phyloP scores from a whole-genome alignment of 2,113 vertebrate genomes.

The Sinocyclocheilus anophthalmus region DNA sequence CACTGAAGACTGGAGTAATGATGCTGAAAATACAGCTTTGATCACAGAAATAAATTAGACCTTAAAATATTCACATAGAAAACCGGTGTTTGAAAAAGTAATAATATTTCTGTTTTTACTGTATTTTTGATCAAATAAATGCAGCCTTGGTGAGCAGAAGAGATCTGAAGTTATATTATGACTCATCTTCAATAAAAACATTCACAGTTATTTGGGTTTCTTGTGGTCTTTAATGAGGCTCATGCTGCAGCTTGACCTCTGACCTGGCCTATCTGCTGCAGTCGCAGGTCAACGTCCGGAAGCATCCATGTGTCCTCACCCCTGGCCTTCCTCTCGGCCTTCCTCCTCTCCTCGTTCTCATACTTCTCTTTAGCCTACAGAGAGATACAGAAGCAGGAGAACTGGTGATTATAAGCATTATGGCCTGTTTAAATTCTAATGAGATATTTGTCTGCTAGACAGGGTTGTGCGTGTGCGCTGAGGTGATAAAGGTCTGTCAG shows the following conservation, averaged over 20 bases:
- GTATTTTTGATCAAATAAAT: background rate
- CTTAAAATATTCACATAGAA: too few species aligned
- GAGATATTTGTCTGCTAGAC: background rate
- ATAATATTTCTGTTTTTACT: background rate
- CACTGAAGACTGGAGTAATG: too few species aligned
- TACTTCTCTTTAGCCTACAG: slow-evolving; percentile 74
- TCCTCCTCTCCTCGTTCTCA: slow-evolving; percentile 72
- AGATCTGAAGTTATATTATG: background rate
- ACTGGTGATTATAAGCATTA: background rate
- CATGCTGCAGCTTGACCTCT: slow-evolving; percentile 21
- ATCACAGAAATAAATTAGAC: too few species aligned
- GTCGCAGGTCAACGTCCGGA: slow-evolving; percentile 68
- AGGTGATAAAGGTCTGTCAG: too few species aligned
- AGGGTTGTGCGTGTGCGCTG: background rate
- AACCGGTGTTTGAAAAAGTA: too few species aligned
- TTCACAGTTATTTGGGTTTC: background rate
- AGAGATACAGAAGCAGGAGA: background rate
- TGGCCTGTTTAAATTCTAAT: slow-evolving; percentile 15
- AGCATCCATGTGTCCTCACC: slow-evolving; percentile 80
- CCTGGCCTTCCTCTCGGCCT: slow-evolving; percentile 72
- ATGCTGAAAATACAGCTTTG: background rate
- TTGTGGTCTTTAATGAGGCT: background rate
- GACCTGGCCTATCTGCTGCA: slow-evolving; percentile 71
- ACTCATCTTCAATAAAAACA: background rate
- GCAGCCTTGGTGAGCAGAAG: background rate